A percentile compares a stretch with the other conserved stretches of the same genome.
phyloP scores from a whole-genome alignment of 1,140 invertebrate species.

The Cotesia glomerata region DNA sequence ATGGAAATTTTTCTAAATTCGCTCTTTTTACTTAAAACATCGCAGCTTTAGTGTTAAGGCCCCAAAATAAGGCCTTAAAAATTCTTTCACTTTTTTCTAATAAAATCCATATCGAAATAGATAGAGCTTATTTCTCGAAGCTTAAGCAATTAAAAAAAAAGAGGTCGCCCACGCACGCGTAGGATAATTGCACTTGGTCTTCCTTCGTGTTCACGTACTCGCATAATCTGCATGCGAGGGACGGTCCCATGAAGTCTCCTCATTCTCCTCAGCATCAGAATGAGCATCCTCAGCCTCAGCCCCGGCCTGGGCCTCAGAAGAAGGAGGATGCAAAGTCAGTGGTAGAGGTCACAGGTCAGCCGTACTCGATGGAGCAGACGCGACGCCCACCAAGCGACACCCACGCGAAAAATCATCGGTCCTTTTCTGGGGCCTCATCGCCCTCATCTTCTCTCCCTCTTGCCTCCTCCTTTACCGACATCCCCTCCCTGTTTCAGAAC shows the following conservation, averaged over 20 bases:
- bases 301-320: constrained; percentile 9
- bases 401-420: constrained; percentile 47
- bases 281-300: background rate
- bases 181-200: constrained; percentile 63
- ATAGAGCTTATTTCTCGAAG: constrained; percentile 6
- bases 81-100: no score
- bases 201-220: constrained; percentile 27
- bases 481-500: no score
- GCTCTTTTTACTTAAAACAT: no score
- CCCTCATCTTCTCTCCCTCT: constrained; percentile 36
- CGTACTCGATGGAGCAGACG: constrained; percentile 56
- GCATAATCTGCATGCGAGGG: constrained; percentile 27
- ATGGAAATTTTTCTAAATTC: no score
- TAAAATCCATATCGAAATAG: background rate
- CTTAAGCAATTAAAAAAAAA: constrained; percentile 39
- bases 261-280: constrained; percentile 33
- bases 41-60: no score
- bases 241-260: background rate
- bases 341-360: constrained; percentile 49
- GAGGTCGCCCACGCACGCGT: constrained; percentile 58
- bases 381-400: constrained; percentile 59
- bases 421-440: constrained; percentile 29
- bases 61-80: no score
- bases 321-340: constrained; percentile 41
- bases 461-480: background rate